Conservation (phyloP, 2,888 invertebrate genomes). For the Stratiomys singularior region DNA sequence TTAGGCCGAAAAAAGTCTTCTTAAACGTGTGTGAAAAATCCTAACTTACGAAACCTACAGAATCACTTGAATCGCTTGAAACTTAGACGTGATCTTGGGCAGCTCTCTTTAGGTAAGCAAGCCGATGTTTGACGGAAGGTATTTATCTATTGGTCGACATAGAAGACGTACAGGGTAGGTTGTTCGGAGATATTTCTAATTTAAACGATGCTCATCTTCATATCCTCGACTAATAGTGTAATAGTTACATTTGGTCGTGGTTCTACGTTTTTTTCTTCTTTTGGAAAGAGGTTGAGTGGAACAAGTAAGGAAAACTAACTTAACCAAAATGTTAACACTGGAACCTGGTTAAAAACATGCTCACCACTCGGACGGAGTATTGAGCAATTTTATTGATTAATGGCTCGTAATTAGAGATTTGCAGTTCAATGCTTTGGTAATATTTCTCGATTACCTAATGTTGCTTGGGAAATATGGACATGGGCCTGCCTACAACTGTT, state of each 20-base stretch:
- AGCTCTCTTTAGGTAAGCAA: neutral
- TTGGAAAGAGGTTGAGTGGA: neutral
- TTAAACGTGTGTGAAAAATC: neutral
- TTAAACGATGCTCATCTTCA: conserved; percentile 25
- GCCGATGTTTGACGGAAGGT: neutral
- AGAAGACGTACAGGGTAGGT: no score
- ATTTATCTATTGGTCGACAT: neutral
- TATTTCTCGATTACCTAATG: conserved; percentile 63
- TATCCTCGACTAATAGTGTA: neutral
- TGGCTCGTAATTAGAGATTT: conserved; percentile 66
- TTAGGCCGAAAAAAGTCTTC: neutral
- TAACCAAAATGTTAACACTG: conserved; percentile 11
- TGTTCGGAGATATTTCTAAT: neutral
- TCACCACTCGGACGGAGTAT: conserved; percentile 49
- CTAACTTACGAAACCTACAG: conserved; percentile 7
- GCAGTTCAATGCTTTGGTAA: conserved; percentile 59
- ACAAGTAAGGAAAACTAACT: neutral
- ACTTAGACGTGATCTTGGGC: conserved; percentile 31
- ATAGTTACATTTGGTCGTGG: conserved; percentile 3
- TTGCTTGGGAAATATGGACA: conserved; percentile 11
- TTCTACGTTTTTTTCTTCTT: neutral
- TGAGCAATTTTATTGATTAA: conserved; percentile 65
- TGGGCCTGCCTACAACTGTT: neutral
- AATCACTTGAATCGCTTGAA: conserved; percentile 2
- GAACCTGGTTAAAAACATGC: conserved; percentile 13